A percentile compares a stretch with the other conserved stretches of the same genome.
Evolutionary conservation across 92 coral and sea anemone genomes (phyloP).

Genomic region (Epizoanthus stellaris): DNA sequence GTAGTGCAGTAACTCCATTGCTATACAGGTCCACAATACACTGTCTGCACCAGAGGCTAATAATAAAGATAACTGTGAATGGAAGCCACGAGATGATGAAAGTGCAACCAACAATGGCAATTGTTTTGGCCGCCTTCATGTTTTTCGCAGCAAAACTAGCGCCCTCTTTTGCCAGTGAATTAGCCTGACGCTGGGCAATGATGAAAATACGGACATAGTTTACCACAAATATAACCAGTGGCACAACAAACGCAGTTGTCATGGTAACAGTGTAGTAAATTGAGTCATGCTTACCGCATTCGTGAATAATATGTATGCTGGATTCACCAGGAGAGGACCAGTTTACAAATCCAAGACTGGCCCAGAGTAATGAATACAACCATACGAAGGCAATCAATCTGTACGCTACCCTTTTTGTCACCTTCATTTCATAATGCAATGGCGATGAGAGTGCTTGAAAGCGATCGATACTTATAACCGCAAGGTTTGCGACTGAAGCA

Average conservation of each 20-base stretch:
- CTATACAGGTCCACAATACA: constrained; percentile 7
- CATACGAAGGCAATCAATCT: constrained; percentile 26
- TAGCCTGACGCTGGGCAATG: constrained; percentile 30
- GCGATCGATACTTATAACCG: constrained; percentile 37
- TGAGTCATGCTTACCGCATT: constrained; percentile 22
- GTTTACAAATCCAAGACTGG: constrained; percentile 22
- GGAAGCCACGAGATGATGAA: constrained; percentile 35
- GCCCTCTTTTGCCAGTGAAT: not conserved
- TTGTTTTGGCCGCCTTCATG: constrained; percentile 29
- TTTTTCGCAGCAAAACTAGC: constrained; percentile 9
- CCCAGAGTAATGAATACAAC: constrained; percentile 26
- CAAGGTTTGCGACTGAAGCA: constrained; percentile 35
- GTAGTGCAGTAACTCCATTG: constrained; percentile 12
- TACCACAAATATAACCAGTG: constrained; percentile 30
- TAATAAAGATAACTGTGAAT: constrained; percentile 3
- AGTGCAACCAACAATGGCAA: constrained; percentile 39
- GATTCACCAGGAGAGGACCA: constrained; percentile 29
- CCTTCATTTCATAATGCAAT: constrained; percentile 10
- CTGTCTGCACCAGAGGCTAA: constrained; percentile 23
- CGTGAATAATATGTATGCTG: constrained; percentile 10
- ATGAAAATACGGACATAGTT: constrained; percentile 26
- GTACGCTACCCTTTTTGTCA: constrained; percentile 26
- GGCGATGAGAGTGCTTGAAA: constrained; percentile 35
- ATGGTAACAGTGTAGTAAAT: constrained; percentile 36
- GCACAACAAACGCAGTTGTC: constrained; percentile 5